Conservation (phyloP, 2,113 vertebrate species). For the Megalops atlanticus region DNA sequence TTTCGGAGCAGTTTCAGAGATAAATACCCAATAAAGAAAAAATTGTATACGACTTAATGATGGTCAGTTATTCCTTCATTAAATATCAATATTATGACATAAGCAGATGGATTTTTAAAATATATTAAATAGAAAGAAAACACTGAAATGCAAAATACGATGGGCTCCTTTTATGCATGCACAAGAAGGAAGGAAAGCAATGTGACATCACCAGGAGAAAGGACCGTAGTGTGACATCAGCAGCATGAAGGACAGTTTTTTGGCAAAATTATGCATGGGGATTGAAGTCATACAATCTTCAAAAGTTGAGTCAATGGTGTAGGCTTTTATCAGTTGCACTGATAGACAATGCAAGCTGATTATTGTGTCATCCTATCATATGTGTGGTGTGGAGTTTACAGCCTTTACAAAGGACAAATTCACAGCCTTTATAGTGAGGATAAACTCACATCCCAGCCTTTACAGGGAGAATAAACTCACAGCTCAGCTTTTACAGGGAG, state of each 20-base stretch:
- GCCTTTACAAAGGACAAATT: too few relatives aligned
- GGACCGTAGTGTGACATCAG: too few relatives aligned
- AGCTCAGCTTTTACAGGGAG: too few relatives aligned
- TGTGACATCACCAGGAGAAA: too few relatives aligned
- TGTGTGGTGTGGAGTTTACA: too few relatives aligned
- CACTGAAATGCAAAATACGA: slow-evolving; percentile 83
- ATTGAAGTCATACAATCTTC: slow-evolving; percentile 21
- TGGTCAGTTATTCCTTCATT: too few relatives aligned
- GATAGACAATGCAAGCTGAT: neutral
- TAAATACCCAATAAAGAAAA: slow-evolving; percentile 77
- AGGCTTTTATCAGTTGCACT: neutral
- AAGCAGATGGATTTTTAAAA: slow-evolving; percentile 93
- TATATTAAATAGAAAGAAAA: slow-evolving; percentile 88
- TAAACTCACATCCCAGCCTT: too few relatives aligned
- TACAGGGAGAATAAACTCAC: too few relatives aligned
- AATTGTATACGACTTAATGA: slow-evolving; percentile 99
- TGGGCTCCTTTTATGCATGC: slow-evolving; percentile 78
- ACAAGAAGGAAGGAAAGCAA: too few relatives aligned
- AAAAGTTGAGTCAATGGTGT: neutral
- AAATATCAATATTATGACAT: slow-evolving; percentile 93
- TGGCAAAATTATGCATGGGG: slow-evolving; percentile 5
- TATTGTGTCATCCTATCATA: neutral
- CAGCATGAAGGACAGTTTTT: too few relatives aligned
- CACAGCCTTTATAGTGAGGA: too few relatives aligned
- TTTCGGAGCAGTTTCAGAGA: slow-evolving; percentile 79